These are phyloP conservation scores for Morone chrysops DNA, from an alignment of 2,113 vertebrate species.

Conservation along the genomic window DNA sequence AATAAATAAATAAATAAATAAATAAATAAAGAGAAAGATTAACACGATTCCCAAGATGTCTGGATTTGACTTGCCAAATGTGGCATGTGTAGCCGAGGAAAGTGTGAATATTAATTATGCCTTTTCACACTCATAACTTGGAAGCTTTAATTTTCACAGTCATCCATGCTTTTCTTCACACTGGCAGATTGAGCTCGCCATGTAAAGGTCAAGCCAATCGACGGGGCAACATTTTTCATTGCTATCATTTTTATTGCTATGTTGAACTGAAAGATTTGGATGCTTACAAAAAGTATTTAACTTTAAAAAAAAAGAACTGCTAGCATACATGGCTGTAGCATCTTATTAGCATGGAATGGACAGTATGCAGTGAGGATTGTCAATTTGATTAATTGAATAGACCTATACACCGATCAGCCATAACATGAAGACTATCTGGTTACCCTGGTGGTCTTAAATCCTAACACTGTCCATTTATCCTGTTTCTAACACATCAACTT, in stretches of 20 bases:
- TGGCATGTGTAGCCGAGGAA: neutral
- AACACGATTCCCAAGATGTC: neutral
- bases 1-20: conserved; percentile 2
- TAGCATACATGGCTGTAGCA: neutral
- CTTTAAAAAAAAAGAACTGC: neutral
- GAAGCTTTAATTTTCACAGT: neutral
- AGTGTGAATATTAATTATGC: conserved; percentile 1
- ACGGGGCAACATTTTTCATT: neutral
- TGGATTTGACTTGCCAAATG: neutral
- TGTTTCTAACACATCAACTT: too few species aligned
- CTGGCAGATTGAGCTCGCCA: neutral
- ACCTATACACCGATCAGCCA: neutral
- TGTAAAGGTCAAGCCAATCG: neutral
- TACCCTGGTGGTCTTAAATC: too few species aligned
- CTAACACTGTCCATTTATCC: too few species aligned
- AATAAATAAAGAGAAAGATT: neutral
- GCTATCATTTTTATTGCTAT: neutral
- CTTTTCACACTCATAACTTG: neutral
- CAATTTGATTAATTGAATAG: conserved; percentile 27
- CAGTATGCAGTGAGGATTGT: neutral
- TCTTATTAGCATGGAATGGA: conserved; percentile 8
- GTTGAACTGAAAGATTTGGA: neutral
- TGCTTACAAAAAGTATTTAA: neutral
- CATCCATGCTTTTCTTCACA: neutral
- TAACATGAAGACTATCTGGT: too few species aligned